These are phyloP conservation scores for Laspeyria flexula DNA, from an alignment of 2,888 invertebrate species.

Conservation along the genomic window DNA sequence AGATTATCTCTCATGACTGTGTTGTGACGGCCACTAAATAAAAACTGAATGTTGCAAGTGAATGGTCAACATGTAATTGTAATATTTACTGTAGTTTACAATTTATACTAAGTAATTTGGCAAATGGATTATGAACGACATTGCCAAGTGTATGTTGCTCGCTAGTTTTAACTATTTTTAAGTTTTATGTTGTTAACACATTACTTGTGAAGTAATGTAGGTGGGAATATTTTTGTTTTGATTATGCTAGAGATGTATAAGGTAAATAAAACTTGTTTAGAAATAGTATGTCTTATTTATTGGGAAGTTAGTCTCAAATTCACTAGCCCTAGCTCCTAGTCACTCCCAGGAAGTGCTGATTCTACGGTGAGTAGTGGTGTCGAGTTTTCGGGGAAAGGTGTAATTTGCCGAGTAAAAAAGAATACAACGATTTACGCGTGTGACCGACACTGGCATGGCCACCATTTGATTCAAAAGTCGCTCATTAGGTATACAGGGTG, in stretches of 20 bases:
- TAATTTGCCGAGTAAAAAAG: too few relatives aligned
- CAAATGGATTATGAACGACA: constrained; percentile 54
- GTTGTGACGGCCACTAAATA: too few relatives aligned
- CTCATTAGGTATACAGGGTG: too few relatives aligned
- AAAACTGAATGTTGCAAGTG: not conserved
- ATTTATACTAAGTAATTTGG: constrained; percentile 29
- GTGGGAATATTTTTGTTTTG: constrained; percentile 71
- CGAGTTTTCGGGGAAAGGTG: too few relatives aligned
- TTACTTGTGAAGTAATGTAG: constrained; percentile 76
- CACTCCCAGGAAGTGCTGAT: too few relatives aligned
- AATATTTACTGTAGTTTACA: constrained; percentile 18
- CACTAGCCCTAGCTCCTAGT: too few relatives aligned
- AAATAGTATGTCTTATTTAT: constrained; percentile 27
- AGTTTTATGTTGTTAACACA: constrained; percentile 69
- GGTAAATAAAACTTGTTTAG: constrained; percentile 72
- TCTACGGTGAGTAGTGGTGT: too few relatives aligned
- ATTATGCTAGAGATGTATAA: constrained; percentile 74
- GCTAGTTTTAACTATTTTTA: constrained; percentile 52
- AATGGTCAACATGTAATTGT: constrained; percentile 2
- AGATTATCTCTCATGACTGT: too few relatives aligned
- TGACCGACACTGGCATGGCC: too few relatives aligned
- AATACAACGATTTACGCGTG: too few relatives aligned
- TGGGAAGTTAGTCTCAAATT: too few relatives aligned
- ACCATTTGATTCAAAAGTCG: too few relatives aligned
- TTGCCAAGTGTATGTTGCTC: constrained; percentile 46